These are phyloP conservation scores for Lutraria lutraria DNA, from an alignment of 2,888 invertebrate genomes.

Conservation along the genomic window DNA sequence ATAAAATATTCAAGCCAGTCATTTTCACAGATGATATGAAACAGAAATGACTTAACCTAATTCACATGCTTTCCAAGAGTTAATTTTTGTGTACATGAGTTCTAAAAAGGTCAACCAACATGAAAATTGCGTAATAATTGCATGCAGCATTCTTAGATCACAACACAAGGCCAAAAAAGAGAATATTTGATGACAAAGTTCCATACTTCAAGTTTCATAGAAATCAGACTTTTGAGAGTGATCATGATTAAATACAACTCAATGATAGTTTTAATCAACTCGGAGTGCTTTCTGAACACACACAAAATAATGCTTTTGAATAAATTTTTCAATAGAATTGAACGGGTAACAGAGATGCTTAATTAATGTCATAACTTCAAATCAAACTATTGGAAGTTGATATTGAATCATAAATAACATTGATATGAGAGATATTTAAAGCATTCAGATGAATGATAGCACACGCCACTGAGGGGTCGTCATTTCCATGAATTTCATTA, in stretches of 20 bases:
- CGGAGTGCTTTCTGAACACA: neutral
- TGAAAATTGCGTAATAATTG: neutral
- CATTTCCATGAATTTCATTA: conserved; percentile 12
- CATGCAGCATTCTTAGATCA: neutral
- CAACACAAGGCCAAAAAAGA: neutral
- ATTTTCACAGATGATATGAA: neutral
- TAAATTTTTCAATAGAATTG: neutral
- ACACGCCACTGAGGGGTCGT: neutral
- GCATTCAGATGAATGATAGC: neutral
- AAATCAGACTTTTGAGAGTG: neutral
- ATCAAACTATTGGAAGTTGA: neutral
- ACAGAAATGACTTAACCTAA: neutral
- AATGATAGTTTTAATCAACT: neutral
- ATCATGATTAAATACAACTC: neutral
- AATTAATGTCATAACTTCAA: neutral
- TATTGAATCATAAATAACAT: neutral
- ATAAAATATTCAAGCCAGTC: neutral
- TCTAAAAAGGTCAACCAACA: neutral
- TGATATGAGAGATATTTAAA: neutral
- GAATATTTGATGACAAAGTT: neutral
- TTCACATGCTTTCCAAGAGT: neutral
- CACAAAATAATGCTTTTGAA: no score
- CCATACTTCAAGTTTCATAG: neutral
- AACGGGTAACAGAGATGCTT: neutral
- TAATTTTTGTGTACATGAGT: neutral